Evolutionary conservation across 2,113 vertebrate species (phyloP).

Genomic region (Mormoops blainvillei): DNA sequence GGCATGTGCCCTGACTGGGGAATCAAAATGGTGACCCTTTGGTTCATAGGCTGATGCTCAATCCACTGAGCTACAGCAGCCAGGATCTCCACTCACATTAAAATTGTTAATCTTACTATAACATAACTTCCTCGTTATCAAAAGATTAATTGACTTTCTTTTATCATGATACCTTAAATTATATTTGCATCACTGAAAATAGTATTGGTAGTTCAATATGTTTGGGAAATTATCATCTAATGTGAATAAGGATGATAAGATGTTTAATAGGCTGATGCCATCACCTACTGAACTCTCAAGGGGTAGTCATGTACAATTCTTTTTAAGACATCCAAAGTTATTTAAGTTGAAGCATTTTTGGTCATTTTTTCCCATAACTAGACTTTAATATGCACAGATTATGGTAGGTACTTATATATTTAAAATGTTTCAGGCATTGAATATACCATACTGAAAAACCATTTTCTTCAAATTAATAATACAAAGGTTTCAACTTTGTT

Average conservation of each 20-base stretch:
- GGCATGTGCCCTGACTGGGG: too few species aligned
- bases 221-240: slow-evolving; percentile 44
- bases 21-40: too few species aligned
- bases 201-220: slow-evolving; percentile 29
- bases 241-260: slow-evolving; percentile 7
- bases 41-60: too few species aligned
- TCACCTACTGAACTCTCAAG: slow-evolving; percentile 18
- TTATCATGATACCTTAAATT: slow-evolving; percentile 56
- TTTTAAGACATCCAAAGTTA: neutral
- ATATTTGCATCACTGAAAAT: slow-evolving; percentile 48
- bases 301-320: neutral
- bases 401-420: slow-evolving; percentile 6
- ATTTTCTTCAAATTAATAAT: slow-evolving; percentile 53
- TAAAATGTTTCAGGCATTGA: slow-evolving; percentile 17
- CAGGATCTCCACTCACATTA: neutral
- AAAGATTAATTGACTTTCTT: slow-evolving; percentile 50
- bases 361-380: neutral
- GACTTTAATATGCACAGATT: neutral
- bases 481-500: slow-evolving; percentile 44
- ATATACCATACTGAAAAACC: neutral
- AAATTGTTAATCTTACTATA: slow-evolving; percentile 49
- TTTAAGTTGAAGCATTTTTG: neutral
- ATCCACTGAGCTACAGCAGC: too few species aligned
- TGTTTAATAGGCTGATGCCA: neutral
- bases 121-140: slow-evolving; percentile 32